A percentile compares a stretch with the other conserved stretches of the same genome.
Conservation (phyloP, 2,797 vertebrate genomes). For the Luscinia megarhynchos region DNA sequence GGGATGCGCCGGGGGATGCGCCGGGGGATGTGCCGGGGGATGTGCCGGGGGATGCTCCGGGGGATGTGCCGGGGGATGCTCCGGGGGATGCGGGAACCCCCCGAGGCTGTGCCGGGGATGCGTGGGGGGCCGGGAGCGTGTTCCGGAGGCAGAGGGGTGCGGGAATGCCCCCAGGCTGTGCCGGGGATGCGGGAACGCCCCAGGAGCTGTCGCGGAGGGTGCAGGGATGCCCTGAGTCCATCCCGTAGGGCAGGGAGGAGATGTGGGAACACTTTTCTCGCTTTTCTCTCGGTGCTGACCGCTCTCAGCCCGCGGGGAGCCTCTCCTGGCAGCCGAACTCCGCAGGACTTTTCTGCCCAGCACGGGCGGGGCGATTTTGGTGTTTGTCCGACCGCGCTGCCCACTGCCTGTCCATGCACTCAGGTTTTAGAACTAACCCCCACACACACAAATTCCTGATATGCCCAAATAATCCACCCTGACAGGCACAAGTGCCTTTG, state of each 20-base stretch:
- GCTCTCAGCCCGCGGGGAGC: background rate
- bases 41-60: no score
- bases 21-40: no score
- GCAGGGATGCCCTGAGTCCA: background rate
- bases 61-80: no score
- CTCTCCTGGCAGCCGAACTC: background rate
- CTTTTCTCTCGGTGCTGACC: background rate
- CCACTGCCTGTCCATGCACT: background rate
- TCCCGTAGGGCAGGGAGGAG: background rate
- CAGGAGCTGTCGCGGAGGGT: background rate
- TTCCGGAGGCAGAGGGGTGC: no score
- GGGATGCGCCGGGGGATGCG: no score
- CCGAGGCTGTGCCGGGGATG: background rate
- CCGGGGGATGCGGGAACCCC: background rate
- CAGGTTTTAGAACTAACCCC: fast-evolving
- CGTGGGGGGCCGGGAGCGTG: no score
- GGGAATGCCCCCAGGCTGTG: background rate
- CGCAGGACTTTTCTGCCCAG: background rate
- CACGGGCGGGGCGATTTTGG: fast-evolving
- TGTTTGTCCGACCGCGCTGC: fast-evolving
- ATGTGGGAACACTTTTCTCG: background rate
- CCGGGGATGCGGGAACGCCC: background rate
- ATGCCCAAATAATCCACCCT: fast-evolving
- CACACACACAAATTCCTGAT: background rate
- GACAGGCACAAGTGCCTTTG: background rate